Evolutionary conservation across 2,797 vertebrate species (phyloP), one percentile per base, ranked within the genome.

Genomic region (Chrysocyon brachyurus): DNA sequence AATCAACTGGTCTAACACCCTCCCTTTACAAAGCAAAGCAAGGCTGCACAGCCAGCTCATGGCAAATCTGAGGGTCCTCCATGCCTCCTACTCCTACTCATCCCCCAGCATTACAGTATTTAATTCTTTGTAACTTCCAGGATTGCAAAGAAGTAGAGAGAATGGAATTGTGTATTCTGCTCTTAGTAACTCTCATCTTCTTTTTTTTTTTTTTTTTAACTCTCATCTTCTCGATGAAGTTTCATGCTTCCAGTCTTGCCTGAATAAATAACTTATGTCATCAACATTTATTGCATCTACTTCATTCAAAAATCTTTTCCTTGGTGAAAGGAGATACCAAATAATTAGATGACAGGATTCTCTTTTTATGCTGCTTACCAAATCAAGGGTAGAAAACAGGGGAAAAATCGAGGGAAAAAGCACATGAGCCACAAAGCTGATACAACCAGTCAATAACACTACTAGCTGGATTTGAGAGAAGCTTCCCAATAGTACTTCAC

Each of bases 301-400:
- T 12, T 90, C 56, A 36, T 90, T 96, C 56, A 68, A 96, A 92
- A 91, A 3, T 57, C 6, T 52, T 86, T 85, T 75, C 36, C n/a
- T 79, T 86, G 56, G 21, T 72, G 81, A 40, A 86, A 12, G 54
- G 12, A 87, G 52, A 84, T n/a, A 79, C 24, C 5, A 33, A 28
- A 26, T 26, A 63, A 81, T 84, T 52, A 68, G 11, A 73, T 46
- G 66, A n/a, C 54, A 84, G 9, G 52, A 59, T 87, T 82, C 33
- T 61, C 61, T 7, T 63, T 40, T 40, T 36, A 78, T 88, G 61
- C 21, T 92, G 7, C 31, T 81, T 87, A 63, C 40, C 52, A 92
- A 90, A 78, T 81, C 66, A 93, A 28, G 40, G 54, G 88, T 21
- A 91, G 33, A 75, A 91, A 84, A 17, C 2, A 28, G 3, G 0